phyloP scores from a whole-genome alignment of 1,140 invertebrate genomes.

The Ceratitis capitata region DNA sequence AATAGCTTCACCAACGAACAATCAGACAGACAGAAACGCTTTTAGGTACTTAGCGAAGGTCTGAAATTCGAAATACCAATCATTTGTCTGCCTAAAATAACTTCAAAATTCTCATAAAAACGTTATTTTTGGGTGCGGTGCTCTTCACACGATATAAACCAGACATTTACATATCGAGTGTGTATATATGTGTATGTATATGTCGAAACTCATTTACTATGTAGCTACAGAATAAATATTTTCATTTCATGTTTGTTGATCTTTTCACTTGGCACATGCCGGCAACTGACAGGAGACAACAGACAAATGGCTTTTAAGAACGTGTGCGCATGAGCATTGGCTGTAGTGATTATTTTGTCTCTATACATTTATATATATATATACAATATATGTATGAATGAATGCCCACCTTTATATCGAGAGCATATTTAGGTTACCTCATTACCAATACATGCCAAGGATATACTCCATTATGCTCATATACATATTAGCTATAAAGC shows the following conservation, averaged over 20 bases:
- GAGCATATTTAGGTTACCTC: not conserved
- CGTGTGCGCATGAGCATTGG: not conserved
- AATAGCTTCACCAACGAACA: not conserved
- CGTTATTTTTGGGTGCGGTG: constrained; percentile 14
- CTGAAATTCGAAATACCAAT: not conserved
- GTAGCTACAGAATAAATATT: not conserved
- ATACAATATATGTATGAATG: not conserved
- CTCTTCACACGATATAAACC: not conserved
- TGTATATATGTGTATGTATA: not conserved
- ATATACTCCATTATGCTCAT: too few species aligned
- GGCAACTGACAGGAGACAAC: not conserved
- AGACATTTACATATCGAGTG: not conserved
- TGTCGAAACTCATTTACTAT: not conserved
- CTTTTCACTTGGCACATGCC: constrained; percentile 22
- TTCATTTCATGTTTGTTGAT: constrained; percentile 12
- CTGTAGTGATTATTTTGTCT: not conserved
- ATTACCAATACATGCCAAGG: too few species aligned
- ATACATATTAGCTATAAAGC: too few species aligned
- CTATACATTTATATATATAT: not conserved
- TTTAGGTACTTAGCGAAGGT: not conserved
- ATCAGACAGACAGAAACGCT: not conserved
- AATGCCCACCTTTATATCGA: not conserved
- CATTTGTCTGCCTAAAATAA: not conserved
- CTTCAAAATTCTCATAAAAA: constrained; percentile 7
- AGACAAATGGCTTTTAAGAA: not conserved